These are phyloP conservation scores for Cladopsammia gracilis DNA, from an alignment of 64 coral and sea anemone genomes.

Conservation along the genomic window DNA sequence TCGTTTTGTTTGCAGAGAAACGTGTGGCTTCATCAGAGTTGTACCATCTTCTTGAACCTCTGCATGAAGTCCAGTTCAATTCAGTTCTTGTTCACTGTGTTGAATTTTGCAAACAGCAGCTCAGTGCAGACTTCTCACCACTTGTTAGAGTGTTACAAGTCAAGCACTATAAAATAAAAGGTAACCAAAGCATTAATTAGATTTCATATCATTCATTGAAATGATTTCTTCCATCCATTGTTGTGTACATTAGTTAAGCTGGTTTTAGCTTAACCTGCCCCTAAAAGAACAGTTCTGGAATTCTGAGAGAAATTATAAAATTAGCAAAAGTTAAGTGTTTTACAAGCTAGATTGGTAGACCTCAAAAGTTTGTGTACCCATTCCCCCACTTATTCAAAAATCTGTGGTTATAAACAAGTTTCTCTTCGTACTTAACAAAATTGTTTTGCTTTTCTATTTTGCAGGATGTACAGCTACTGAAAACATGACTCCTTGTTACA, in stretches of 20 bases:
- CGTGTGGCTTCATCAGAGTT: conserved; percentile 9
- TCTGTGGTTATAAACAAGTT: too few relatives aligned
- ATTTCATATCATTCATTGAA: not conserved
- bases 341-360: too few relatives aligned
- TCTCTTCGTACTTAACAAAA: too few relatives aligned
- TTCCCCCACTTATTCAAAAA: too few relatives aligned
- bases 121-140: conserved; percentile 56
- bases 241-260: too few relatives aligned
- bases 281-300: too few relatives aligned
- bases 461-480: not conserved
- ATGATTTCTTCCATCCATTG: too few relatives aligned
- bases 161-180: conserved; percentile 59
- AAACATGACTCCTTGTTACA: conserved; percentile 1
- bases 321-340: too few relatives aligned
- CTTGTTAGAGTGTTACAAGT: conserved; percentile 55
- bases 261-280: too few relatives aligned
- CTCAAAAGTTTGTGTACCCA: too few relatives aligned
- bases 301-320: too few relatives aligned
- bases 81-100: conserved; percentile 54
- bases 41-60: conserved; percentile 13
- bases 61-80: conserved; percentile 18
- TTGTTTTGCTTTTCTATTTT: not conserved
- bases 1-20: conserved; percentile 45
- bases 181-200: conserved; percentile 2
- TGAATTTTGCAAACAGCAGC: conserved; percentile 51